These are phyloP conservation scores for Xiphophorus birchmanni DNA, from an alignment of 2,797 vertebrate genomes.

Conservation along the genomic window DNA sequence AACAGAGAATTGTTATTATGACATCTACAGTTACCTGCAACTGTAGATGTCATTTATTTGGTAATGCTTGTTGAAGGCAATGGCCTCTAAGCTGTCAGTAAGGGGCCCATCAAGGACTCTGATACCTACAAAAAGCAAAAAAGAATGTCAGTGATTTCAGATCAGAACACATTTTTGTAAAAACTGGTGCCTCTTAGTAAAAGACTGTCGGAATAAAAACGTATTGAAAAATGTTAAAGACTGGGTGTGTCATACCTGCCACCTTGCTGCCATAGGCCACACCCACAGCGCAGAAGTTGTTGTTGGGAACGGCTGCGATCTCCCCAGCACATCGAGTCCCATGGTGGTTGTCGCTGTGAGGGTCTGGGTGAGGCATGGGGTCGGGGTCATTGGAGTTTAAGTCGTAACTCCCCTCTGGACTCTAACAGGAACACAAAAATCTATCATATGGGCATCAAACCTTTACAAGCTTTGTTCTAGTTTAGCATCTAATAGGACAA, in stretches of 20 bases:
- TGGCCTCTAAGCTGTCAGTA: slow-evolving; percentile 97
- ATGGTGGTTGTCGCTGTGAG: slow-evolving; percentile 91
- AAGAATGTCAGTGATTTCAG: neutral
- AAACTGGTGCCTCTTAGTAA: neutral
- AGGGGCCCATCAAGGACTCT: slow-evolving; percentile 94
- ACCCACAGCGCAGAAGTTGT: slow-evolving; percentile 95
- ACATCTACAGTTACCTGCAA: slow-evolving; percentile 86
- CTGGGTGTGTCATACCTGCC: slow-evolving; percentile 81
- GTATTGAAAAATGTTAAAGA: too few relatives aligned
- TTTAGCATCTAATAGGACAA: neutral
- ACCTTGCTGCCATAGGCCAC: slow-evolving; percentile 94
- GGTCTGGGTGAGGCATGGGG: slow-evolving; percentile 94
- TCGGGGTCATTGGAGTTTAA: slow-evolving; percentile 96
- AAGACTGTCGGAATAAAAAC: neutral
- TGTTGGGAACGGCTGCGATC: slow-evolving; percentile 94
- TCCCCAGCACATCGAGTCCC: slow-evolving; percentile 96
- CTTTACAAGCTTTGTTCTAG: neutral
- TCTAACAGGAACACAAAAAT: slow-evolving; percentile 74
- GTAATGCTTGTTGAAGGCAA: slow-evolving; percentile 98
- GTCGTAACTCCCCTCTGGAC: slow-evolving; percentile 96
- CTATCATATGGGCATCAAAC: neutral
- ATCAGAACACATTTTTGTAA: neutral
- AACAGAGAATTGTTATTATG: too few relatives aligned
- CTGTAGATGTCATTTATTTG: slow-evolving; percentile 99
- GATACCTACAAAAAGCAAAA: slow-evolving; percentile 84